These are phyloP conservation scores for Athalia circularis DNA, from an alignment of 2,888 invertebrate species.

Conservation along the genomic window DNA sequence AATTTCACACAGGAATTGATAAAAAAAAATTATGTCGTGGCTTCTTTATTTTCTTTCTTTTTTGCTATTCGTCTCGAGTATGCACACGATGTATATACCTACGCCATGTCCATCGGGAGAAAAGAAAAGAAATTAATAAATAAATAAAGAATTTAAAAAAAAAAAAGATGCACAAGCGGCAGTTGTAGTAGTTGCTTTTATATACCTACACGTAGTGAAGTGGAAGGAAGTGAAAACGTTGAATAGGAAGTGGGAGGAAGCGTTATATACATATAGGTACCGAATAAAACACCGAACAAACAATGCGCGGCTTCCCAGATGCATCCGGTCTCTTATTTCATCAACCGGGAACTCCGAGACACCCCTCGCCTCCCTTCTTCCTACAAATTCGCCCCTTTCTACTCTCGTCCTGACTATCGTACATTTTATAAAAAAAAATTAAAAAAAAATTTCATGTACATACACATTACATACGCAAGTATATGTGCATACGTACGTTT, in stretches of 20 bases:
- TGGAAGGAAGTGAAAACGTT: background rate
- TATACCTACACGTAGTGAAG: background rate
- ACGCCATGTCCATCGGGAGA: no score
- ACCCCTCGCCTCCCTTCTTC: background rate
- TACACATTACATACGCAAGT: background rate
- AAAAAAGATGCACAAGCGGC: no score
- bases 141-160: no score
- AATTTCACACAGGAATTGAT: no score
- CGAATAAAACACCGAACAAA: constrained; percentile 64
- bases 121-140: no score
- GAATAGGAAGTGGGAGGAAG: constrained; percentile 24
- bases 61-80: no score
- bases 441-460: background rate
- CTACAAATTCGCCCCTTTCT: constrained; percentile 19
- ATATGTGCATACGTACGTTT: background rate
- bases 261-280: constrained; percentile 14
- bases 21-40: no score
- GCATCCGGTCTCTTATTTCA: constrained; percentile 74
- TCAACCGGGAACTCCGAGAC: background rate
- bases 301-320: constrained; percentile 72
- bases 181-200: background rate
- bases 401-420: background rate
- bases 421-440: no score
- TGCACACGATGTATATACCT: no score
- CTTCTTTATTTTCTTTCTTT: no score